Conservation (phyloP, 2,888 invertebrate genomes). For the Euplexia lucipara region DNA sequence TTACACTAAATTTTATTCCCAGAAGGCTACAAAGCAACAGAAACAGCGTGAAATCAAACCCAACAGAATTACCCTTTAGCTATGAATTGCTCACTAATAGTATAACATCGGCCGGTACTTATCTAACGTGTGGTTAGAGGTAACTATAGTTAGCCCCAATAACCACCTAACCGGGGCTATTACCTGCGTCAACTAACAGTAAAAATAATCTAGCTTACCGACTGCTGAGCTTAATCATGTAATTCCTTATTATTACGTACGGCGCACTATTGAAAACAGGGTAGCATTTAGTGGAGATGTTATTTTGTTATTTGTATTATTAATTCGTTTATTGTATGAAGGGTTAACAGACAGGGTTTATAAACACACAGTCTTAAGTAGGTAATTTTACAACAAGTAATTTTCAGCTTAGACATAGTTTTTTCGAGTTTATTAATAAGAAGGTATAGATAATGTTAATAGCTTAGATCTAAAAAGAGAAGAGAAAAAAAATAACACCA, state of each 20-base stretch:
- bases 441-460: too few relatives aligned
- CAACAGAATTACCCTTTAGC: background rate
- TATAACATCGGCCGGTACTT: constrained; percentile 1
- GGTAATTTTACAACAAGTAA: too few relatives aligned
- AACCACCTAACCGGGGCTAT: constrained; percentile 76
- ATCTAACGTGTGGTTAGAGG: constrained; percentile 66
- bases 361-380: too few relatives aligned
- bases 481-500: too few relatives aligned
- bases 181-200: constrained; percentile 78
- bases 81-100: constrained; percentile 27
- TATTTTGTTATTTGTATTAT: too few relatives aligned
- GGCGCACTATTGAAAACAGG: constrained; percentile 79
- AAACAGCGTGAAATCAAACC: background rate
- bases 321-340: too few relatives aligned
- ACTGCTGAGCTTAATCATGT: constrained; percentile 77
- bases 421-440: too few relatives aligned
- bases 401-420: too few relatives aligned
- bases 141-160: constrained; percentile 76
- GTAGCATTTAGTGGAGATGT: constrained; percentile 60
- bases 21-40: background rate
- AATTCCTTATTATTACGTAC: constrained; percentile 81
- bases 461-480: too few relatives aligned
- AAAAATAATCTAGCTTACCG: constrained; percentile 78
- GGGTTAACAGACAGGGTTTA: too few relatives aligned
- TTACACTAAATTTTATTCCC: background rate